phyloP scores from a whole-genome alignment of 2,797 vertebrate genomes.

The Otolemur crassicaudatus region DNA sequence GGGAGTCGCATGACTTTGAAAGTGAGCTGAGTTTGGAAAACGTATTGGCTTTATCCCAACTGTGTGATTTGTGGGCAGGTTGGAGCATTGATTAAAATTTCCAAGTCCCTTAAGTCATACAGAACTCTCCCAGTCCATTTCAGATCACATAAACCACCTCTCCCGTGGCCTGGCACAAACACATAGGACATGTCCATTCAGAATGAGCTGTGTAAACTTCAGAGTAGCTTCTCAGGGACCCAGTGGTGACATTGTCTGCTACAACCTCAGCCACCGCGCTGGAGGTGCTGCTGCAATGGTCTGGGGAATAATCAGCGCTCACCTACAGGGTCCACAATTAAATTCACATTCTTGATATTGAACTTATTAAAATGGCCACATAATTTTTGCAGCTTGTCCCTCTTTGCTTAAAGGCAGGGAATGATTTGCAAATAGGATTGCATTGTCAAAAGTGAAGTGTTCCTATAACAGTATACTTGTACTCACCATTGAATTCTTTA shows the following conservation, averaged over 20 bases:
- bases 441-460: neutral
- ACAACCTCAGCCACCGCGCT: neutral
- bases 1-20: neutral
- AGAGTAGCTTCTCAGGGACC: neutral
- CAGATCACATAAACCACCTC: neutral
- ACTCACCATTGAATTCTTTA: neutral
- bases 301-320: neutral
- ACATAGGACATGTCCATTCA: neutral
- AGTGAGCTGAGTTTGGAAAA: neutral
- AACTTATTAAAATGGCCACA: neutral
- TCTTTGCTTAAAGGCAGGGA: neutral
- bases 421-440: neutral
- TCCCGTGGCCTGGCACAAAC: neutral
- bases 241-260: neutral
- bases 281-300: neutral
- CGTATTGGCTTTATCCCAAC: neutral
- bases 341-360: neutral
- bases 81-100: constrained; percentile 32
- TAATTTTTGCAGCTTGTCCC: neutral
- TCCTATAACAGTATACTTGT: neutral
- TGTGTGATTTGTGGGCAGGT: neutral
- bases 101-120: neutral
- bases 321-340: neutral
- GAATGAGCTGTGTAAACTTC: neutral
- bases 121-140: neutral